Evolutionary conservation across 2,797 vertebrate genomes (phyloP).

Genomic region (Odontamblyopus lacepedii): DNA sequence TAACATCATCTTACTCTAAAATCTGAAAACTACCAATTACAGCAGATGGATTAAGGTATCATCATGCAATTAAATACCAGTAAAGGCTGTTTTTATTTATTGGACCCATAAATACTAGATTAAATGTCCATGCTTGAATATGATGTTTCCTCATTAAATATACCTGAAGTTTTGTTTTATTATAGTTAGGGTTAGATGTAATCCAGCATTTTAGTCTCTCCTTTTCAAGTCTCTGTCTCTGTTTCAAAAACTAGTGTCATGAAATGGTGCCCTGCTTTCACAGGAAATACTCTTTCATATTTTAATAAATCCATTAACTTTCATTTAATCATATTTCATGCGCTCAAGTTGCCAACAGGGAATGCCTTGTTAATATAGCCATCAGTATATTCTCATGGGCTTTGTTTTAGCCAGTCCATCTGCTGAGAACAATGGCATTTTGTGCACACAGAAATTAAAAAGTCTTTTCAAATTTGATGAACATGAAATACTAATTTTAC

Average conservation of each 20-base stretch:
- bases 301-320: background rate
- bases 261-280: background rate
- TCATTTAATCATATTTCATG: background rate
- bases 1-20: no score
- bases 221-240: background rate
- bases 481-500: background rate
- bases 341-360: background rate
- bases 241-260: background rate
- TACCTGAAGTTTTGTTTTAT: background rate
- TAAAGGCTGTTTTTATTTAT: background rate
- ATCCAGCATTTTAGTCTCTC: background rate
- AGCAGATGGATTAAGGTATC: background rate
- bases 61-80: background rate
- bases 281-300: background rate
- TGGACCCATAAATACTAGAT: background rate
- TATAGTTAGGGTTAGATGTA: no score
- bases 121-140: background rate
- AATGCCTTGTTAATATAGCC: background rate
- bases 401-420: background rate
- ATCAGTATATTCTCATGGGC: background rate
- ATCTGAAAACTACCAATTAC: no score
- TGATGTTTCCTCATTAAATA: background rate
- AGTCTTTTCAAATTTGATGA: background rate
- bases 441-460: background rate
- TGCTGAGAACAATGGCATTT: background rate